Evolutionary conservation across 2,888 invertebrate species (phyloP), one percentile per base, ranked within the genome.

Genomic region (Bimastos eiseni): DNA sequence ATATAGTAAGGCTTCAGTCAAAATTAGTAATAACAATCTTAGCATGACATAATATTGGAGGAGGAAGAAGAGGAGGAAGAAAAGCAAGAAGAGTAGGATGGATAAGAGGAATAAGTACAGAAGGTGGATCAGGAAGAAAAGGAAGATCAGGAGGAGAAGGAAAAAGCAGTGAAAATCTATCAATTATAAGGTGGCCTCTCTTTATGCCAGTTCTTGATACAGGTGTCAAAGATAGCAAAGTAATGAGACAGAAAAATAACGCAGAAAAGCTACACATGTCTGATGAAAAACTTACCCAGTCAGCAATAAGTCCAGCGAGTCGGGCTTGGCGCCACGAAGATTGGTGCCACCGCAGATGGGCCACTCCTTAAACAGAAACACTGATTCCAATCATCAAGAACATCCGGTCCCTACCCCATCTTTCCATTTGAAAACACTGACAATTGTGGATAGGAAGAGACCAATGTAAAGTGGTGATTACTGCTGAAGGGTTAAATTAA

Each of bases 321-420:
- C 91, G 33, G 92, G 90, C 34, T 93, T 92, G 83, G 93, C 90
- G 34, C 92, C 91, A 38, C 92, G 89, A 70, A 70, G 70, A 86
- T 92, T 92, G 88, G 94, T 94, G 8, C 95, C 95, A 44, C 98
- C 98, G 92, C 96, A 97, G 89, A 99, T 97, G 0, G 98, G 98
- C 98, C 98, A 99, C n/a, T 96, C 96, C 95, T 91, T 41, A 24
- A 90, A 88, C 33, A 36, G 89, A 49, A 55, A 70, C 44, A 89
- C 34, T 19, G 55, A 34, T 70, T 70, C 70, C 30, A 70, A 70
- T 70, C 70, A 70, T 1, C 30, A 55, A 55, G 24, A 70, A 70
- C 70, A 70, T 70, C 70, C 70, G 30, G 70, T n/a, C 70, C 70
- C 70, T n/a, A 15, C n/a, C 70, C 70, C 70, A 70, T n/a, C 13